Evolutionary conservation across 2,797 vertebrate genomes (phyloP), one percentile per base, ranked within the genome.

Genomic region (Anomalospiza imberbis): DNA sequence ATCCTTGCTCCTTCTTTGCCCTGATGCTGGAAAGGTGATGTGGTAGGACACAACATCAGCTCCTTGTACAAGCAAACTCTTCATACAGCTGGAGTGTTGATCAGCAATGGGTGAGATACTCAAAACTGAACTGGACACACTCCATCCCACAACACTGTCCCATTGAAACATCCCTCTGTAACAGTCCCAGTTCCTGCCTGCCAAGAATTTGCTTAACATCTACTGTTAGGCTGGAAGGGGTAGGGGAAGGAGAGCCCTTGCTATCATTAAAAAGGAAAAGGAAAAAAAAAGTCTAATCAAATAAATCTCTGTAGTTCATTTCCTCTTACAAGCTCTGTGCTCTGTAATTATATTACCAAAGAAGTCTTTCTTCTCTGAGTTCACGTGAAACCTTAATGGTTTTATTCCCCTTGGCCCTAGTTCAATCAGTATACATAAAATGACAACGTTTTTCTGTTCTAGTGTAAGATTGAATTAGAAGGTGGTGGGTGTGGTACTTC

Each of bases 291-390:
- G 36, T 61, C 71, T 87, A 85, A 95, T 93, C 86, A 50, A 91
- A 73, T 91, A 84, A 95, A 85, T 91, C 84, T 90, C 63, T 93
- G 80, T 60, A 75, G 71, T 82, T 92, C 60, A 85, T 96, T 96
- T 96, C 93, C 94, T 95, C 74, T 85, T 95, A 74, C 34, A 14
- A 88, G 77, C 61, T 94, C 71, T 96, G 88, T 85, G 48, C 80
- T 76, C 83, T 96, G 88, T 93, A 94, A 94, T 96, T 96, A 88
- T 44, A 82, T 88, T 93, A 83, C 76, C 62, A 81, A 76, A 85
- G 80, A 93, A 88, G 67, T 45, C 83, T 96, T 95, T 94, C 85
- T 94, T 92, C 88, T 81, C 53, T 44, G 80, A 82, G 83, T 50
- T 92, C 95, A 93, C 2, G 38, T 95, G 88, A 93, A 89, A 85